phyloP scores from a whole-genome alignment of 2,888 invertebrate species.

The Mayetiola destructor region DNA sequence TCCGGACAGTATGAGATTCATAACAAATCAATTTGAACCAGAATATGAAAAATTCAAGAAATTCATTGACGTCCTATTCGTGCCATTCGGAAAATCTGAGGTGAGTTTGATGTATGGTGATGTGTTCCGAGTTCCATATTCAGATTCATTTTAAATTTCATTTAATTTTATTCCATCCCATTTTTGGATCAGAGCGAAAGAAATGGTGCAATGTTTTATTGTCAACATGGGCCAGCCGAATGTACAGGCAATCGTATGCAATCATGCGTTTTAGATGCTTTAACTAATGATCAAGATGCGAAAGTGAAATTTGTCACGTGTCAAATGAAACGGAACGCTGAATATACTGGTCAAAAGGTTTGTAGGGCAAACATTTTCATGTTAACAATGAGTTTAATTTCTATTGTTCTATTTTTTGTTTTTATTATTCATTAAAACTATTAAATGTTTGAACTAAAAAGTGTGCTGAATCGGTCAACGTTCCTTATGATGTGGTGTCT shows the following conservation, averaged over 20 bases:
- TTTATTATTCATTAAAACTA: neutral
- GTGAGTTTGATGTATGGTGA: constrained; percentile 34
- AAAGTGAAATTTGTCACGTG: constrained; percentile 40
- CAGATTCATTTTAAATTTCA: neutral
- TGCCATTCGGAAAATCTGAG: constrained; percentile 50
- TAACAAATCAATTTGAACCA: constrained; percentile 40
- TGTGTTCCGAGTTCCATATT: neutral
- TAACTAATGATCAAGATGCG: constrained; percentile 26
- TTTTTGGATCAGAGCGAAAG: constrained; percentile 29
- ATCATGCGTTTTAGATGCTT: constrained; percentile 40
- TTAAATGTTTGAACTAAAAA: constrained; percentile 20
- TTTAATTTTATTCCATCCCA: too few relatives aligned
- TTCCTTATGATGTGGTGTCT: constrained; percentile 29
- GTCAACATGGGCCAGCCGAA: constrained; percentile 49
- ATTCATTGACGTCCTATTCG: constrained; percentile 38
- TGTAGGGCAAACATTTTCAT: neutral
- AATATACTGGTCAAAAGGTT: constrained; percentile 28
- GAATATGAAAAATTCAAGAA: constrained; percentile 37
- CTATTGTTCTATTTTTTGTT: neutral
- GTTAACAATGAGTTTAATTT: neutral
- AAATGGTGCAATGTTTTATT: constrained; percentile 37
- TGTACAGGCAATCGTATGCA: constrained; percentile 48
- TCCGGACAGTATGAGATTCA: constrained; percentile 44
- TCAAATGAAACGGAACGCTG: constrained; percentile 38
- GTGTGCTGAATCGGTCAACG: constrained; percentile 34